phyloP scores from a whole-genome alignment of 2,888 invertebrate species.

The Escarpia spicata region DNA sequence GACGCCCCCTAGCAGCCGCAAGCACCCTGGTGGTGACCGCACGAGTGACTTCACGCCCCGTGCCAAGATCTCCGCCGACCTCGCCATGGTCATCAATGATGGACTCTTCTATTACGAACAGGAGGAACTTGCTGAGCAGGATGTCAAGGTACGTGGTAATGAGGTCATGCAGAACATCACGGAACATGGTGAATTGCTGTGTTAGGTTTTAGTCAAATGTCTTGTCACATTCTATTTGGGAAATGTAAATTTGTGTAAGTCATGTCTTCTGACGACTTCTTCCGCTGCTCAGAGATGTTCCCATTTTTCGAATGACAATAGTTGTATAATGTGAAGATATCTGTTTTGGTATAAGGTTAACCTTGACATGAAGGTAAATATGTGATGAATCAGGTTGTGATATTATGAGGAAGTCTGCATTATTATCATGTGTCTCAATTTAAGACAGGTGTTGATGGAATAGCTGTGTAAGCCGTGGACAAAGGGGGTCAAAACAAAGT shows the following conservation, averaged over 20 bases:
- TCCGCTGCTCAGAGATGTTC: too few relatives aligned
- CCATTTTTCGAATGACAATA: too few relatives aligned
- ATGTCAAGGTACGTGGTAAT: constrained; percentile 14
- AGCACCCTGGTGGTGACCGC: constrained; percentile 89
- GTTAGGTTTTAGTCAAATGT: background rate
- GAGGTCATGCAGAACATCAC: background rate
- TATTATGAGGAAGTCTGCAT: background rate
- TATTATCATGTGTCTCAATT: background rate
- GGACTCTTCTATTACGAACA: constrained; percentile 97
- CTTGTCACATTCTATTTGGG: too few relatives aligned
- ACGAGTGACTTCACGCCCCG: constrained; percentile 89
- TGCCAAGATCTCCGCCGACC: constrained; percentile 92
- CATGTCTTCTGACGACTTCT: too few relatives aligned
- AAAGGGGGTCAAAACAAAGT: background rate
- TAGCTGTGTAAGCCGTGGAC: background rate
- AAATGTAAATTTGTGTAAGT: too few relatives aligned
- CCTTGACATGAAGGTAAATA: background rate
- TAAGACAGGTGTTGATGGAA: background rate
- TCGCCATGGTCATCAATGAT: constrained; percentile 95
- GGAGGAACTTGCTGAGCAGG: constrained; percentile 86
- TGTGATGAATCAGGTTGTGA: background rate
- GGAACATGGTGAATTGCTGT: background rate
- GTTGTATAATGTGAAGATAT: too few relatives aligned
- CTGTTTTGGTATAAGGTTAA: background rate
- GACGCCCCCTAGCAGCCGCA: constrained; percentile 71